Base-by-base conservation (phyloP, 2,113 vertebrate species). In the Ceyx melanurus region DNA sequence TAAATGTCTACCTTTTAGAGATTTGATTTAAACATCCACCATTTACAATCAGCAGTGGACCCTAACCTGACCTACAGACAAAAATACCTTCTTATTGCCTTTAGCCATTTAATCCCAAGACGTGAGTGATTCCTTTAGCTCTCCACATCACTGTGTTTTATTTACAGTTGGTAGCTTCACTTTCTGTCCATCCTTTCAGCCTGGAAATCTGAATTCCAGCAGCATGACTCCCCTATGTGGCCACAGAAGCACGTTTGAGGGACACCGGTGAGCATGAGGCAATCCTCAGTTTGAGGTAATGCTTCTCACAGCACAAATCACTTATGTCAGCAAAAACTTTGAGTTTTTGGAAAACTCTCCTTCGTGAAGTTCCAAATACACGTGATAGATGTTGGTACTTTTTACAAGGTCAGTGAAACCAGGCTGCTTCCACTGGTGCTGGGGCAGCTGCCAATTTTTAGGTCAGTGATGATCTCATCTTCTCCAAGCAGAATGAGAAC, bases 391-490 rank as follows among this genome's bases (percentile, higher is more conserved):
- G 79, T 56, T 83, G 60, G 37, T 71, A 74, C 88, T 92, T 88
- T 82, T 86, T 70, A 51, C 92, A 96, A 95, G 94, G 95, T 95
- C 94, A 86, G 0, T 74, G 64, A 71, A 95, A 77, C 13, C 33
- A 80, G 67, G 64, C 79, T 96, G 94, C 91, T 94, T 87, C 89
- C 85, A 82, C 64, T 73, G 58, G 51, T 46, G 60, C 90, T 83
- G 82, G 57, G 56, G 87, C 60, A 91, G 94, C 93, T 96, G 95
- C 94, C 95, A 96, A 95, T 88, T 96, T 94, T 95, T 96, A 95
- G 94, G 88, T 95, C 90, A 95, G 93, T 45, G 85, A 95, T 96
- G 94, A 96, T 86, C 94, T 96, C 95, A 96, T 96, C 86, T 89
- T 92, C 60, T 20, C 89, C 79, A 67, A 89, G 92, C 68, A 85